Evolutionary conservation across 2,888 invertebrate species (phyloP).

Genomic region (Agrochola litura): DNA sequence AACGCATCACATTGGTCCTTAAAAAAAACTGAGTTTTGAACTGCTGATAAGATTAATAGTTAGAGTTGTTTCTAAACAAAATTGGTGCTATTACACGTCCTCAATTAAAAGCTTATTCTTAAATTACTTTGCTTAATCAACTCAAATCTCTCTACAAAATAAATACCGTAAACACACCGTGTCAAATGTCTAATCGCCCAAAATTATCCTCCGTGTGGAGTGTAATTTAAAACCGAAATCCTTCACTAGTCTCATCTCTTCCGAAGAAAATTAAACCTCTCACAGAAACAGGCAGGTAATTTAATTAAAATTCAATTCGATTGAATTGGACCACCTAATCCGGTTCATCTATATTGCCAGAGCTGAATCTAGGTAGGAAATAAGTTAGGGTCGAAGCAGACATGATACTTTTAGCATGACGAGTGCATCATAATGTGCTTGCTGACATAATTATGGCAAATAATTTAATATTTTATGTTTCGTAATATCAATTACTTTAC

Average conservation of each 20-base stretch:
- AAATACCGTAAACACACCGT: background rate
- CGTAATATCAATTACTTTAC: too few relatives aligned
- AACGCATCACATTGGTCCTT: background rate
- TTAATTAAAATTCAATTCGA: constrained; percentile 87
- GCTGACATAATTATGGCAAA: too few relatives aligned
- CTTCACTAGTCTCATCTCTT: constrained; percentile 65
- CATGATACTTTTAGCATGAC: background rate
- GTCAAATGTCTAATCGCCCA: constrained; percentile 17
- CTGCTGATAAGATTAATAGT: background rate
- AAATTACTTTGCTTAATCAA: background rate
- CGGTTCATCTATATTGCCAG: constrained; percentile 73
- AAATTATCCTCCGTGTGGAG: constrained; percentile 38
- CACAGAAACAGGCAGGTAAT: constrained; percentile 76
- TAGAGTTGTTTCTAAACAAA: background rate
- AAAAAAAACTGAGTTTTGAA: background rate
- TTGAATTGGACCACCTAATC: constrained; percentile 82
- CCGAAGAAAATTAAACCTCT: constrained; percentile 71
- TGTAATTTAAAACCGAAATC: constrained; percentile 67
- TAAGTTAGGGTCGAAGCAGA: constrained; percentile 15
- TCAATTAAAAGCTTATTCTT: background rate
- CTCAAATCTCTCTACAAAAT: background rate
- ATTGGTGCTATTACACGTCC: too few relatives aligned
- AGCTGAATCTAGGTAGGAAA: constrained; percentile 55
- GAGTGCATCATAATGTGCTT: background rate
- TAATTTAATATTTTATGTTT: too few relatives aligned